Conservation (phyloP, 2,888 invertebrate species). For the Frankliniella intonsa region DNA sequence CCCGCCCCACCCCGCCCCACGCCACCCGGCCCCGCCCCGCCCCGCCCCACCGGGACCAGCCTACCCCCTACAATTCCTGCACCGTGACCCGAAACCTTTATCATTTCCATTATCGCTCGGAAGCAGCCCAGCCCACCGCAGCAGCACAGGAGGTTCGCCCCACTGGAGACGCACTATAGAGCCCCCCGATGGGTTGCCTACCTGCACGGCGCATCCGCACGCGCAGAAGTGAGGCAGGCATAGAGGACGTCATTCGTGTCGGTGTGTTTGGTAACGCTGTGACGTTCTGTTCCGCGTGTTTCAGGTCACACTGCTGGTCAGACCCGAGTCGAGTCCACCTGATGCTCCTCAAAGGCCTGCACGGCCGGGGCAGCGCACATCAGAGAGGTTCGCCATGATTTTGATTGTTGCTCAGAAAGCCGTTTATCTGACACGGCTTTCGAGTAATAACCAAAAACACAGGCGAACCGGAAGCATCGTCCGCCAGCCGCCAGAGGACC, state of each 20-base stretch:
- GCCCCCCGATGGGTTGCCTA: too few relatives aligned
- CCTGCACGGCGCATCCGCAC: too few relatives aligned
- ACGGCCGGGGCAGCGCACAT: neutral
- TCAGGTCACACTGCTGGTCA: too few relatives aligned
- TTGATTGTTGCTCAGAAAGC: conserved; percentile 26
- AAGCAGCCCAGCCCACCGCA: neutral
- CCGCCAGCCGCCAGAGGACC: neutral
- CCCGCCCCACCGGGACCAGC: neutral
- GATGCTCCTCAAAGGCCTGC: neutral
- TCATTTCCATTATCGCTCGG: conserved; percentile 13
- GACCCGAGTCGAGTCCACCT: too few relatives aligned
- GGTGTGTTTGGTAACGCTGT: too few relatives aligned
- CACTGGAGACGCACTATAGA: too few relatives aligned
- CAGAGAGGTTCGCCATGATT: neutral
- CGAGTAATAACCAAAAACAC: conserved; percentile 16
- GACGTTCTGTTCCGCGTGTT: too few relatives aligned
- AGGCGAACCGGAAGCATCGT: neutral
- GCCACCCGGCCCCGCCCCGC: neutral
- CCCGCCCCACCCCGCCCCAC: neutral
- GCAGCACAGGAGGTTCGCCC: too few relatives aligned
- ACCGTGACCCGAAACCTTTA: conserved; percentile 22
- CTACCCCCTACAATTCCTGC: neutral
- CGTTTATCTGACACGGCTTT: neutral
- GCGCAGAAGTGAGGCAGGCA: too few relatives aligned
- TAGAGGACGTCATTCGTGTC: too few relatives aligned